Base-by-base conservation (phyloP, 2,888 invertebrate species). In the Acanthosepion lycidas region DNA sequence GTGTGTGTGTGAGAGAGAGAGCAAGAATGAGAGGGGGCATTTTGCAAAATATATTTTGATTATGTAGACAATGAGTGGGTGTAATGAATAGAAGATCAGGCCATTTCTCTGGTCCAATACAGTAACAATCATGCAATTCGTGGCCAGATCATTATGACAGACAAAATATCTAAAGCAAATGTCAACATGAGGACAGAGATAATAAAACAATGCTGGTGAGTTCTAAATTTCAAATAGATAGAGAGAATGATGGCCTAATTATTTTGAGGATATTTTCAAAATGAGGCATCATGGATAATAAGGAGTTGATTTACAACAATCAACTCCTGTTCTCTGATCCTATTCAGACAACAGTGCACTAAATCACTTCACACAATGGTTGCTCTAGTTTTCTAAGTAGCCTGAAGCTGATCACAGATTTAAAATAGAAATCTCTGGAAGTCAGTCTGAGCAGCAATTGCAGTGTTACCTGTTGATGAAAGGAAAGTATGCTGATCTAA, bases 281-380 rank as follows among this genome's bases (percentile, higher is more conserved):
- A n/a, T 78, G 78, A n/a, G 78, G 78, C 78, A 78, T 78, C n/a
- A n/a, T 78, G 78, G 78, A n/a, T 78, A 78, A 78, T 78, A 78
- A 78, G n/a, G n/a, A 78, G 15, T 78, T 78, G 78, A 78, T 78
- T 78, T 78, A 78, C n/a, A n/a, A 78, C n/a, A 78, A 78, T 78
- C 78, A 78, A 78, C n/a, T 33, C 33, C 12, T n/a, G 78, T 78
- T 78, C 78, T n/a, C 0, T 33, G n/a, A n/a, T 78, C n/a, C n/a
- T 33, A 33, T 33, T n/a, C n/a, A n/a, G 33, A 33, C 78, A n/a
- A 78, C n/a, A 78, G n/a, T n/a, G 78, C n/a, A 78, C n/a, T n/a
- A 78, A 33, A n/a, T 78, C 78, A 78, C n/a, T n/a, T 78, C 78
- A n/a, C 18, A n/a, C 78, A 78, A 78, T n/a, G 78, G n/a, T 78